These are phyloP conservation scores for Myrmophylax atrothorax DNA, from an alignment of 2,113 vertebrate species.

Conservation along the genomic window DNA sequence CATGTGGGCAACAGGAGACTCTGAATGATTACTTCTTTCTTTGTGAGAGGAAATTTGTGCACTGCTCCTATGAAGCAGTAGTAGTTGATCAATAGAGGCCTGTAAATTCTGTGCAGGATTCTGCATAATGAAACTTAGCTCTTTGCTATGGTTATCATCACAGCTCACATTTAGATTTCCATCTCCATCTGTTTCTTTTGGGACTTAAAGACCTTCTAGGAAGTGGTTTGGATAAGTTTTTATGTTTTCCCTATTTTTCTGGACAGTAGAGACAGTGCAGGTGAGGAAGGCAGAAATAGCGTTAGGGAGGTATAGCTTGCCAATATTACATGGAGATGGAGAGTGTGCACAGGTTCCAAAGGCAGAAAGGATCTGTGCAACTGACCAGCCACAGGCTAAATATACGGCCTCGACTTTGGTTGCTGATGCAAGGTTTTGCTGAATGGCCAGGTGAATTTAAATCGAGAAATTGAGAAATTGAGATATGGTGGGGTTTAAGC, in stretches of 20 bases:
- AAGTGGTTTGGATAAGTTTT: neutral
- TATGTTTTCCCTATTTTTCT: neutral
- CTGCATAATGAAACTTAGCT: neutral
- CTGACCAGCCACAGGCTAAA: fast-evolving
- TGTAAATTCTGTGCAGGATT: neutral
- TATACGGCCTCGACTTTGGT: neutral
- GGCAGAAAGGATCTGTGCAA: neutral
- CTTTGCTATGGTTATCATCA: neutral
- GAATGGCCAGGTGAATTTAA: neutral
- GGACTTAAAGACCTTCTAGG: neutral
- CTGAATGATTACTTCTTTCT: neutral
- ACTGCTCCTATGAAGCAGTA: neutral
- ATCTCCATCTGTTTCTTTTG: neutral
- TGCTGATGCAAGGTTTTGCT: neutral
- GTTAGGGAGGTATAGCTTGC: neutral
- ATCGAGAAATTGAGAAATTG: neutral
- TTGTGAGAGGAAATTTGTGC: neutral
- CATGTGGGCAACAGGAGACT: neutral
- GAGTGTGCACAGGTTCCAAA: neutral
- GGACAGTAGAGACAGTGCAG: neutral
- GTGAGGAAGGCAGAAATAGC: neutral
- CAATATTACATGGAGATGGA: neutral
- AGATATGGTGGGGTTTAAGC: neutral
- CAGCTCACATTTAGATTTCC: neutral
- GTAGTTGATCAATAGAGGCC: neutral